A percentile compares a stretch with the other conserved stretches of the same genome.
Evolutionary conservation across 1,140 invertebrate genomes (phyloP).

Genomic region (Trichonephila clavata): DNA sequence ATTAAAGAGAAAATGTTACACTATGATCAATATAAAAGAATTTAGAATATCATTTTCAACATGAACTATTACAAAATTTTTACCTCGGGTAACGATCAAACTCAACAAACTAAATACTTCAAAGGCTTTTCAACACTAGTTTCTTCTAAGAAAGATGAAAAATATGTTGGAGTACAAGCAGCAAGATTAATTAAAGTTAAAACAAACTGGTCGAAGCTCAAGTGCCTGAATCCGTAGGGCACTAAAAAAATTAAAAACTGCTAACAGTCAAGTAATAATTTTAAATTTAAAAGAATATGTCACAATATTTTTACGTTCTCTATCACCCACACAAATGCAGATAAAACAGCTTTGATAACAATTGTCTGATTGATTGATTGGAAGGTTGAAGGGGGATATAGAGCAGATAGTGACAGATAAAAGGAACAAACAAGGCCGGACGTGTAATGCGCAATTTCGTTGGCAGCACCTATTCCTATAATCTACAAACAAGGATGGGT

Average conservation of each 20-base stretch:
- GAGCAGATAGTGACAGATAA: not conserved
- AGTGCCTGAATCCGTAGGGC: not conserved
- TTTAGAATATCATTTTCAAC: no score
- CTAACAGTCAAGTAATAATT: not conserved
- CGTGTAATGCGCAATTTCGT: no score
- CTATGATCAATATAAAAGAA: no score
- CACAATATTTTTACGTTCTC: no score
- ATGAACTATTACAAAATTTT: not conserved
- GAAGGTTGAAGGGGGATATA: not conserved
- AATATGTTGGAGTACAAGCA: not conserved
- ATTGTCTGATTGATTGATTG: not conserved
- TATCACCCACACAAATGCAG: not conserved
- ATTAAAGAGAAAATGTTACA: no score
- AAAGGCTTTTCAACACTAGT: not conserved
- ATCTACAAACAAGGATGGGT: no score
- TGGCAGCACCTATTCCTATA: no score
- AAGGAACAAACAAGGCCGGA: no score
- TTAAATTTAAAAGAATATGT: not conserved
- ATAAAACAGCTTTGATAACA: not conserved
- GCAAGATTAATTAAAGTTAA: not conserved
- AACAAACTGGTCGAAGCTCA: not conserved
- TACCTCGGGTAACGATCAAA: not conserved
- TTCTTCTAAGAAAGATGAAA: not conserved
- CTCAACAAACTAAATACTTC: not conserved
- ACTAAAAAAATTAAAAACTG: not conserved